Conservation (phyloP, 2,113 vertebrate genomes). For the Dipodomys spectabilis region DNA sequence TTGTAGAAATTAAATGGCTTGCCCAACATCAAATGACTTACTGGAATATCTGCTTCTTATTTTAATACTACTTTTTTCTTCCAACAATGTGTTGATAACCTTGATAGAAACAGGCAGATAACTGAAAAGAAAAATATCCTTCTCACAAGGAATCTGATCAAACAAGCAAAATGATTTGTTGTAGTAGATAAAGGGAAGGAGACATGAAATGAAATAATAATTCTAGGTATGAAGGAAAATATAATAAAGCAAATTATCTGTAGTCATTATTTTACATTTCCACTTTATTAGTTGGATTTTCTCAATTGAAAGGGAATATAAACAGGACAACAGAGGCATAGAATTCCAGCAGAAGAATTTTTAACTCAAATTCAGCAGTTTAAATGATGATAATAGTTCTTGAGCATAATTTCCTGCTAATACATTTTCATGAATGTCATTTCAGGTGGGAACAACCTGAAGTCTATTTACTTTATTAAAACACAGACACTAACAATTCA, state of each 20-base stretch:
- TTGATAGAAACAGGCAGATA: not conserved
- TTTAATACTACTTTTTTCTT: not conserved
- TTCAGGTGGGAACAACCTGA: not conserved
- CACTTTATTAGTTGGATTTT: not conserved
- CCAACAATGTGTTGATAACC: not conserved
- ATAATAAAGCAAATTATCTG: not conserved
- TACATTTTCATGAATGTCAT: not conserved
- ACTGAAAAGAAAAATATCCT: not conserved
- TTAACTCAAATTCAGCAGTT: not conserved
- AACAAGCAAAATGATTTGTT: not conserved
- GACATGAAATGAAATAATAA: not conserved
- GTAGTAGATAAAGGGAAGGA: not conserved
- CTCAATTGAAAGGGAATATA: not conserved
- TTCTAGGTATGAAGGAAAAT: not conserved
- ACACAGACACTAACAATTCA: not conserved
- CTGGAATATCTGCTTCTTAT: not conserved
- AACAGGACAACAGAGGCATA: not conserved
- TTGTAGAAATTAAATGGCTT: conserved; percentile 23
- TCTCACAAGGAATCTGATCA: not conserved
- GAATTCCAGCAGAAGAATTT: not conserved
- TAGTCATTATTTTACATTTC: not conserved
- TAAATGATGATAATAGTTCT: not conserved
- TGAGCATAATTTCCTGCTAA: not conserved
- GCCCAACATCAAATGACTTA: not conserved
- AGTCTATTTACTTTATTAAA: conserved; percentile 23